A percentile compares a stretch with the other conserved stretches of the same genome.
Evolutionary conservation across 2,797 vertebrate species (phyloP).

Genomic region (Ambastaia sidthimunki): DNA sequence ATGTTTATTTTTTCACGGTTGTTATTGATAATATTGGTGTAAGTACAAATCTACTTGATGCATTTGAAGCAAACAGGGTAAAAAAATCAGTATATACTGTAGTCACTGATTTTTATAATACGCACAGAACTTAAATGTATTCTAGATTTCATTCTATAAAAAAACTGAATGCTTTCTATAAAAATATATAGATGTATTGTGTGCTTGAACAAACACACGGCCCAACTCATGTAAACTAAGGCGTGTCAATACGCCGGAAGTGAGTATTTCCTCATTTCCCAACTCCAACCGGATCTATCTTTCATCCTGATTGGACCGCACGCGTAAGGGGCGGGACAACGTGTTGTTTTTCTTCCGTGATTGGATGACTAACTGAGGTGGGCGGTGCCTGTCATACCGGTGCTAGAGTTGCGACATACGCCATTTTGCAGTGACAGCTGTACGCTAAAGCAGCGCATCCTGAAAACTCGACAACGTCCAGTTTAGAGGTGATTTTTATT

Average conservation of each 20-base stretch:
- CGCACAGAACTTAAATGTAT: background rate
- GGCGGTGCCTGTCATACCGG: conserved; percentile 40
- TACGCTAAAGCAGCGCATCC: conserved; percentile 64
- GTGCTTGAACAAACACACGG: too few relatives aligned
- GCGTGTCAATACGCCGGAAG: conserved; percentile 33
- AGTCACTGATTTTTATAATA: background rate
- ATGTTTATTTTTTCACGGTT: background rate
- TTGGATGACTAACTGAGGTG: conserved; percentile 3
- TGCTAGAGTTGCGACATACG: conserved; percentile 78
- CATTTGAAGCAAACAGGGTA: too few relatives aligned
- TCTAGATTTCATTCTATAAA: background rate
- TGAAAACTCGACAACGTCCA: conserved; percentile 76
- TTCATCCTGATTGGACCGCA: conserved; percentile 16
- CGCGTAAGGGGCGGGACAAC: background rate
- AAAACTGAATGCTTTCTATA: too few relatives aligned
- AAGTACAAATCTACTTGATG: too few relatives aligned
- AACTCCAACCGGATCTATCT: conserved; percentile 24
- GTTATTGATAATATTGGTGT: background rate
- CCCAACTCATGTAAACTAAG: conserved; percentile 13
- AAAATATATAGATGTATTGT: background rate
- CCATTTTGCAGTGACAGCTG: conserved; percentile 83
- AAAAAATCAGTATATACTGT: background rate
- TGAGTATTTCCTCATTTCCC: conserved; percentile 39
- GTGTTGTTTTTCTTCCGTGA: background rate
- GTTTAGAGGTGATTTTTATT: conserved; percentile 72